A percentile compares a stretch with the other conserved stretches of the same genome.
These are phyloP conservation scores for Tridacna gigas DNA, from an alignment of 2,888 invertebrate genomes.

Conservation along the genomic window DNA sequence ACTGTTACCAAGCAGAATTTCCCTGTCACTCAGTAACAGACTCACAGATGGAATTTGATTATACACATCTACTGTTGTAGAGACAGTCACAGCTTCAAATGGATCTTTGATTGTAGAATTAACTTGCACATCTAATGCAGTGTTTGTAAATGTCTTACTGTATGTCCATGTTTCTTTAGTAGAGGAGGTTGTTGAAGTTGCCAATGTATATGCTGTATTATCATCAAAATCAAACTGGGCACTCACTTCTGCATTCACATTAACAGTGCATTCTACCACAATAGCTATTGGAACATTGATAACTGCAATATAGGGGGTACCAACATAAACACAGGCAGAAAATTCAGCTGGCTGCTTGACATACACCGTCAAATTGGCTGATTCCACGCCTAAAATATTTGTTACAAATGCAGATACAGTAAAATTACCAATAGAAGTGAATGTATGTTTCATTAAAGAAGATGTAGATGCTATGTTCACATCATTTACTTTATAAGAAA, in stretches of 20 bases:
- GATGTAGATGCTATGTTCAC: not conserved
- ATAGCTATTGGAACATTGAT: slow-evolving; percentile 37
- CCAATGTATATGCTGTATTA: slow-evolving; percentile 29
- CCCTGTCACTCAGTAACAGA: slow-evolving; percentile 22
- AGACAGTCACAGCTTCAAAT: slow-evolving; percentile 22
- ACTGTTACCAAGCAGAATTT: slow-evolving; percentile 9
- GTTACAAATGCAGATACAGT: slow-evolving; percentile 42
- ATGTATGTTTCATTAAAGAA: slow-evolving; percentile 42
- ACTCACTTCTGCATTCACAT: slow-evolving; percentile 44
- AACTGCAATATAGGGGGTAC: slow-evolving; percentile 42
- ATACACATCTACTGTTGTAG: slow-evolving; percentile 44
- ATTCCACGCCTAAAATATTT: slow-evolving; percentile 40
- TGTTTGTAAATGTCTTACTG: slow-evolving; percentile 30
- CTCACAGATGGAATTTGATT: slow-evolving; percentile 45
- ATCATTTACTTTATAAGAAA: slow-evolving; percentile 50
- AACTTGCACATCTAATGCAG: slow-evolving; percentile 19
- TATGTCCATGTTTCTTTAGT: slow-evolving; percentile 35
- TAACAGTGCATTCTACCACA: slow-evolving; percentile 43
- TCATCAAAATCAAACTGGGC: slow-evolving; percentile 47
- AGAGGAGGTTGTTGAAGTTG: slow-evolving; percentile 23
- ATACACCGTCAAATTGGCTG: slow-evolving; percentile 25
- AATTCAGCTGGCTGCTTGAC: slow-evolving; percentile 47
- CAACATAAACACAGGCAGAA: slow-evolving; percentile 28
- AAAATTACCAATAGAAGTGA: slow-evolving; percentile 56
- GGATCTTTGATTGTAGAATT: slow-evolving; percentile 39